phyloP scores from a whole-genome alignment of 1,140 invertebrate species.

The Fopius arisanus region DNA sequence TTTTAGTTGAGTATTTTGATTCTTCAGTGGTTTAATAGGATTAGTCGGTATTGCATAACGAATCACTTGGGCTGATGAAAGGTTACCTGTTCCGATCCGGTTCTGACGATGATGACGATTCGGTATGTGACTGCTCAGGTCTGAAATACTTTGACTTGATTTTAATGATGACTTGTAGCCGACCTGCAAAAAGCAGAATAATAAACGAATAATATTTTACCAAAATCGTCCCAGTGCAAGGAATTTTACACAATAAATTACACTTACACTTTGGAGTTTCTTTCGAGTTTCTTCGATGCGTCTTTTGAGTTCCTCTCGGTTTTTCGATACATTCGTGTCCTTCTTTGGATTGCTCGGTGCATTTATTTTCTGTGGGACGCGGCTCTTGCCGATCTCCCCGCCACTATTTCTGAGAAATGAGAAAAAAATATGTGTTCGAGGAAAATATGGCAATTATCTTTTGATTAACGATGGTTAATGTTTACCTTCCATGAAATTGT shows the following conservation, averaged over 20 bases:
- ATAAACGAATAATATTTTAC: conserved; percentile 7
- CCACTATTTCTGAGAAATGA: conserved; percentile 56
- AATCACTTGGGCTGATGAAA: conserved; percentile 43
- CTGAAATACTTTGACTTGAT: conserved; percentile 83
- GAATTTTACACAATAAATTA: neutral
- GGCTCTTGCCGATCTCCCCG: conserved; percentile 50
- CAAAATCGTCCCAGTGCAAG: neutral
- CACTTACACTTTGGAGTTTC: conserved; percentile 86
- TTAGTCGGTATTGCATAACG: conserved; percentile 59
- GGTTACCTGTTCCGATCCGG: conserved; percentile 58
- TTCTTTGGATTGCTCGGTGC: conserved; percentile 67
- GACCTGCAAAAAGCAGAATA: conserved; percentile 64
- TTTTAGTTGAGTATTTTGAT: conserved; percentile 52
- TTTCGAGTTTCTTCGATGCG: conserved; percentile 87
- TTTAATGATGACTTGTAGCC: conserved; percentile 78
- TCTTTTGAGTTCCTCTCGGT: conserved; percentile 83
- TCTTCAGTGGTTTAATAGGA: conserved; percentile 51
- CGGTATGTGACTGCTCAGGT: conserved; percentile 71
- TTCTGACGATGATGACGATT: conserved; percentile 65
- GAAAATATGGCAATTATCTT: no score
- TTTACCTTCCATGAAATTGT: conserved; percentile 60
- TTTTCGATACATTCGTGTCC: conserved; percentile 74
- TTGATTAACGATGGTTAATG: no score
- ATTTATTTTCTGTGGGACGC: conserved; percentile 66
- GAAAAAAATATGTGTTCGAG: no score